These are phyloP conservation scores for Melanocharis versteri DNA, from an alignment of 2,113 vertebrate species.

Conservation along the genomic window DNA sequence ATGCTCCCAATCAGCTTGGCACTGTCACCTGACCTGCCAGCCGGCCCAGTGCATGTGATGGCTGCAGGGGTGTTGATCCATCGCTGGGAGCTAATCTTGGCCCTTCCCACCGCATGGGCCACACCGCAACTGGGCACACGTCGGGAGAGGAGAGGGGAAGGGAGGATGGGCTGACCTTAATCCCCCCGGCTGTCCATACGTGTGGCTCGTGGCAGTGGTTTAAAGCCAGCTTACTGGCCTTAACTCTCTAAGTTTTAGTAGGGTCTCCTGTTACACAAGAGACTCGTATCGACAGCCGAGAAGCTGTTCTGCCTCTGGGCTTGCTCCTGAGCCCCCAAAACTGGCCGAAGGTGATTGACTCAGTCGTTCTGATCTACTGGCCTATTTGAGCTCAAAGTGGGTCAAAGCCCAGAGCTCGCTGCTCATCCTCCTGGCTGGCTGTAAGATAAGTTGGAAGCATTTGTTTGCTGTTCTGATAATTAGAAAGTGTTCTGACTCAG, in stretches of 20 bases:
- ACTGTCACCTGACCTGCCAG: neutral
- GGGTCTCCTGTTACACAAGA: constrained; percentile 33
- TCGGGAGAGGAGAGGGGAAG: neutral
- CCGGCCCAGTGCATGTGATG: neutral
- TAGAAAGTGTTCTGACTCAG: constrained; percentile 63
- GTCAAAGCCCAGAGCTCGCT: constrained; percentile 15
- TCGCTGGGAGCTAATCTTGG: neutral
- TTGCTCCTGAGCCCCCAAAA: neutral
- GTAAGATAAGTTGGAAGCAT: constrained; percentile 29
- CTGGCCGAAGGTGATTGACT: neutral
- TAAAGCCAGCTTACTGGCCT: constrained; percentile 63
- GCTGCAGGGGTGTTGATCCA: neutral
- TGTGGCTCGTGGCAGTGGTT: neutral
- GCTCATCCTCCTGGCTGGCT: neutral
- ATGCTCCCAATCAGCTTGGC: constrained; percentile 44
- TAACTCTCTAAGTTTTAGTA: neutral
- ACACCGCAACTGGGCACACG: fast-evolving
- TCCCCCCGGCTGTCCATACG: neutral
- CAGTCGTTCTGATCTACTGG: constrained; percentile 12
- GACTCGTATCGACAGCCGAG: fast-evolving
- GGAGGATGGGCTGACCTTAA: constrained; percentile 65
- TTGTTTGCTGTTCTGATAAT: constrained; percentile 44
- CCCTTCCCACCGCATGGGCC: neutral
- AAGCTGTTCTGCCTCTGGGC: neutral
- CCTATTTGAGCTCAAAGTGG: constrained; percentile 47